phyloP scores from a whole-genome alignment of 2,888 invertebrate species.

The Autographa pulchrina region DNA sequence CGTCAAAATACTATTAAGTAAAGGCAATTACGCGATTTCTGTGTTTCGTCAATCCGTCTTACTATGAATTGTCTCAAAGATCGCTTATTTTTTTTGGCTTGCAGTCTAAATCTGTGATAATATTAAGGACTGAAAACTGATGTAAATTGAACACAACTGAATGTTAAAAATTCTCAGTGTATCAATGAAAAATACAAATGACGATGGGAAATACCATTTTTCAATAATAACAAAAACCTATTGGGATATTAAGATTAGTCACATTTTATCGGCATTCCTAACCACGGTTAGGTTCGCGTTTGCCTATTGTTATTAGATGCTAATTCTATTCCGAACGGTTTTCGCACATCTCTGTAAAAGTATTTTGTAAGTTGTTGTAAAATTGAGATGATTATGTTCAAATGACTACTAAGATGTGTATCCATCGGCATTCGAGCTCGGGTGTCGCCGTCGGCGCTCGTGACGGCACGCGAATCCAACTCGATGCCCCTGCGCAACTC shows the following conservation, averaged over 20 bases:
- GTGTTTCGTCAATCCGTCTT: too few species aligned
- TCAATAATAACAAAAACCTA: neutral
- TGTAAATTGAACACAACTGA: neutral
- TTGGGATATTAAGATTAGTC: neutral
- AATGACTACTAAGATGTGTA: constrained; percentile 59
- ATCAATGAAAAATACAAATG: neutral
- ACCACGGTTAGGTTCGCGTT: constrained; percentile 2
- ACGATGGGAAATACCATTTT: neutral
- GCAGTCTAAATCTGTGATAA: neutral
- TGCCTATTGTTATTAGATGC: constrained; percentile 25
- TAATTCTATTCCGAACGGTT: constrained; percentile 34
- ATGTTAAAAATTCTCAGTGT: neutral
- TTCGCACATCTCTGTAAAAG: constrained; percentile 40
- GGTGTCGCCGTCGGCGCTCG: constrained; percentile 70
- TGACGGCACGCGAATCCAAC: constrained; percentile 80
- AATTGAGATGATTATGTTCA: constrained; percentile 56
- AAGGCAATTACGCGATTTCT: too few species aligned
- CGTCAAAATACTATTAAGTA: too few species aligned
- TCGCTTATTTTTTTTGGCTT: too few species aligned
- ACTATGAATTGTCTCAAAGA: too few species aligned
- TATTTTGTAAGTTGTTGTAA: constrained; percentile 42
- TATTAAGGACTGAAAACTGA: neutral
- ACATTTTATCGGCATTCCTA: constrained; percentile 9
- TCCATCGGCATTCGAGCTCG: constrained; percentile 50
- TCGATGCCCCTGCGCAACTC: constrained; percentile 71